phyloP scores from a whole-genome alignment of 2,797 vertebrate species.

The Labroides dimidiatus region DNA sequence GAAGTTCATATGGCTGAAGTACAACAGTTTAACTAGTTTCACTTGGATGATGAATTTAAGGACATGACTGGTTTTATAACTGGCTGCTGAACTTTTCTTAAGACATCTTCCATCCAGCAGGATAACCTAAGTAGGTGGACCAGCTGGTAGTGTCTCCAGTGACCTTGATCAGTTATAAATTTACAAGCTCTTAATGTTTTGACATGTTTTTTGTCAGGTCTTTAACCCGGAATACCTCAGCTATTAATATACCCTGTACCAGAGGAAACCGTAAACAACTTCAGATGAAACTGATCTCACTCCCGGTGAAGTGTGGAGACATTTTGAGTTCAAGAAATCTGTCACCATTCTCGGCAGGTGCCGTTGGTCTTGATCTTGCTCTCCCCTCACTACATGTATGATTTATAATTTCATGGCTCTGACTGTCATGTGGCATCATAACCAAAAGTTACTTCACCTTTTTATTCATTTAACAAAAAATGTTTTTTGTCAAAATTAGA shows the following conservation, averaged over 20 bases:
- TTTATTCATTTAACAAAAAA: no score
- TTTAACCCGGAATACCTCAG: constrained; percentile 45
- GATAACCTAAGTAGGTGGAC: constrained; percentile 19
- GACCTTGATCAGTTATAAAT: constrained; percentile 48
- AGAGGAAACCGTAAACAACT: constrained; percentile 63
- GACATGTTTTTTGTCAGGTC: constrained; percentile 45
- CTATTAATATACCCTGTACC: constrained; percentile 71
- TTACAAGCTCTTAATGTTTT: constrained; percentile 55
- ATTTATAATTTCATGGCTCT: constrained; percentile 1
- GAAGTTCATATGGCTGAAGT: constrained; percentile 26
- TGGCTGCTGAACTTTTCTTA: constrained; percentile 1
- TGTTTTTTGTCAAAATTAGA: no score
- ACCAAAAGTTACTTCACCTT: background rate
- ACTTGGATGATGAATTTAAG: background rate
- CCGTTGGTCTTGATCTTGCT: constrained; percentile 35
- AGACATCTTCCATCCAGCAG: constrained; percentile 3
- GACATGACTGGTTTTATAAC: constrained; percentile 11
- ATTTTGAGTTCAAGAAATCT: constrained; percentile 67
- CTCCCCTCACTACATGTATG: constrained; percentile 18
- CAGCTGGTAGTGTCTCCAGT: constrained; percentile 24
- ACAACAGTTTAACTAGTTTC: constrained; percentile 20
- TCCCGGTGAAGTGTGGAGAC: constrained; percentile 59
- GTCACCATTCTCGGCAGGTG: constrained; percentile 57
- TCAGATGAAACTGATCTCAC: constrained; percentile 62
- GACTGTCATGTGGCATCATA: background rate